Conservation (phyloP, 2,113 vertebrate species). For the Symphodus melops region DNA sequence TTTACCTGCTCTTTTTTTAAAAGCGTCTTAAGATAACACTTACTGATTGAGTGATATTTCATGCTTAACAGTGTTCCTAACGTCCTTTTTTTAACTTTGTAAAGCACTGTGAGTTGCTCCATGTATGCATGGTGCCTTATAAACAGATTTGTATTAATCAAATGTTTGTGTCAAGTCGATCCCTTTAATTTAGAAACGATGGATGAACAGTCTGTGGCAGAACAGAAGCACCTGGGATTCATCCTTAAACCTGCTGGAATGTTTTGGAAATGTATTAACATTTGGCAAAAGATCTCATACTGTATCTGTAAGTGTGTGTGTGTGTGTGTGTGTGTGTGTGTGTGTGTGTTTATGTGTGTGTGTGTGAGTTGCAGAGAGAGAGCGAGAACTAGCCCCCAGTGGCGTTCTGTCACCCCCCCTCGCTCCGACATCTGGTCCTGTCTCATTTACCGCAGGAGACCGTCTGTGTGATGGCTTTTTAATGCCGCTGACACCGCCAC, state of each 20-base stretch:
- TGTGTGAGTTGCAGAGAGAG: not conserved
- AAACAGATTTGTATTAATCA: not conserved
- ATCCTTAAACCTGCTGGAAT: constrained; percentile 57
- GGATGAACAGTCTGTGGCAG: not conserved
- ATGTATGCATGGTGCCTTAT: no score
- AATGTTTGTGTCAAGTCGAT: not conserved
- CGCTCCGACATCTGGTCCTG: constrained; percentile 84
- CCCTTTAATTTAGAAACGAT: not conserved
- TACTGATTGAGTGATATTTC: no score
- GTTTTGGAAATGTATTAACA: constrained; percentile 59
- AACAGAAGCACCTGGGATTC: constrained; percentile 53
- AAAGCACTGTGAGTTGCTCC: no score
- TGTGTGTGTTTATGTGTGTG: constrained; percentile 2
- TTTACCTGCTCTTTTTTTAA: no score
- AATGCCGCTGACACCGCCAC: constrained; percentile 73
- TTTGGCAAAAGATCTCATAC: constrained; percentile 45
- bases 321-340: constrained; percentile 23
- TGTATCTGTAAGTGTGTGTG: constrained; percentile 26
- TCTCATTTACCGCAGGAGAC: constrained; percentile 79
- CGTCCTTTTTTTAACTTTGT: no score
- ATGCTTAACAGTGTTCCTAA: no score
- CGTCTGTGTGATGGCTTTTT: constrained; percentile 81
- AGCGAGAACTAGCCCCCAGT: constrained; percentile 65
- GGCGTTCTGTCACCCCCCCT: constrained; percentile 72
- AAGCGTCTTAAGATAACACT: no score